These are phyloP conservation scores for Magallana gigas DNA, from an alignment of 1,140 invertebrate species.

Conservation along the genomic window DNA sequence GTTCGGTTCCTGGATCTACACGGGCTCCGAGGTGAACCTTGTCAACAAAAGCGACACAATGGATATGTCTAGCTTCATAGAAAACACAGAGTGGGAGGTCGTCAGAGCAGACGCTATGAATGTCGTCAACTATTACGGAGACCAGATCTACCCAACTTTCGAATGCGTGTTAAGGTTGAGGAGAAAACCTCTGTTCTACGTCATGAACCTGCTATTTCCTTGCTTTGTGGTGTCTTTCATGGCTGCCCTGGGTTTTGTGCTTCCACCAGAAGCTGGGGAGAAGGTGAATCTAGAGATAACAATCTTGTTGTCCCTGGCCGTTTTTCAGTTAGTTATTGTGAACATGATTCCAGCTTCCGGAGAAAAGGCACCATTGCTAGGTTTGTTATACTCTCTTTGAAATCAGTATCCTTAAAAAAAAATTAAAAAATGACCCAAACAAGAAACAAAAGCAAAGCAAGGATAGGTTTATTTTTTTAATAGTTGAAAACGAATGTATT, in stretches of 20 bases:
- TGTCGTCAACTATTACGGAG: slow-evolving; percentile 84
- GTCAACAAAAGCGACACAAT: slow-evolving; percentile 18
- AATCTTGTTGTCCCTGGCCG: slow-evolving; percentile 77
- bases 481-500: too few species aligned
- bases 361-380: slow-evolving; percentile 86
- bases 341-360: slow-evolving; percentile 87
- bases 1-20: slow-evolving; percentile 71
- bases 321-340: slow-evolving; percentile 78
- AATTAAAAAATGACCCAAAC: too few species aligned
- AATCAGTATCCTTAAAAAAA: too few species aligned
- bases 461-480: too few species aligned
- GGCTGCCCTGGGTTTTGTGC: neutral
- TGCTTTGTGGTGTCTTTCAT: neutral
- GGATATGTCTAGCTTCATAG: slow-evolving; percentile 81
- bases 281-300: slow-evolving; percentile 78
- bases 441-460: too few species aligned
- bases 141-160: slow-evolving; percentile 74
- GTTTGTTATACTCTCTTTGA: slow-evolving; percentile 66
- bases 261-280: slow-evolving; percentile 73
- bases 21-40: slow-evolving; percentile 78
- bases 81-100: slow-evolving; percentile 83
- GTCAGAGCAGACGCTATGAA: slow-evolving; percentile 71
- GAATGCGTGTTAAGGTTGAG: slow-evolving; percentile 62
- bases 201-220: slow-evolving; percentile 30
- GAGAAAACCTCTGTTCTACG: slow-evolving; percentile 64